These are phyloP conservation scores for Dendrolimus punctatus DNA, from an alignment of 1,140 invertebrate genomes.

Conservation along the genomic window DNA sequence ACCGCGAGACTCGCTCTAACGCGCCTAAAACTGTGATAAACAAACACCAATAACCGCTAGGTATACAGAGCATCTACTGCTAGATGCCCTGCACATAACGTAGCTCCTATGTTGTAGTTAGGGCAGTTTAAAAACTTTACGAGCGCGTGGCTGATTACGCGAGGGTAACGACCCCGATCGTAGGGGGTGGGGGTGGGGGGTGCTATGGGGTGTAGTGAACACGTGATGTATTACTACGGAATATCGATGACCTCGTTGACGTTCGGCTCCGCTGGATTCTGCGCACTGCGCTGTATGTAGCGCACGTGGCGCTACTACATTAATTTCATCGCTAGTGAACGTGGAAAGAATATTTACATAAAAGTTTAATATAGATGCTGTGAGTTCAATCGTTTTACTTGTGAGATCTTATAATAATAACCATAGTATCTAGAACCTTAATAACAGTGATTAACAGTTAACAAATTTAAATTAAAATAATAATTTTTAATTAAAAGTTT, in stretches of 20 bases:
- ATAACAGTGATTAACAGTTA: too few relatives aligned
- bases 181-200: conserved; percentile 3
- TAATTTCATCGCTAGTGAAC: too few relatives aligned
- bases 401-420: too few relatives aligned
- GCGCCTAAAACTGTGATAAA: conserved; percentile 51
- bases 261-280: conserved; percentile 28
- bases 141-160: conserved; percentile 6
- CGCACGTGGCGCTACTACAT: too few relatives aligned
- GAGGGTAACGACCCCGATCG: conserved; percentile 11
- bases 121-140: too few relatives aligned
- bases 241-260: conserved; percentile 5
- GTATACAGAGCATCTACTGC: conserved; percentile 9
- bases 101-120: conserved; percentile 3
- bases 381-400: too few relatives aligned
- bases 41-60: conserved; percentile 43
- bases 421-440: too few relatives aligned
- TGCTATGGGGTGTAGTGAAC: conserved; percentile 16
- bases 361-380: too few relatives aligned
- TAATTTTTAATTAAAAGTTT: too few relatives aligned
- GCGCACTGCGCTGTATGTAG: conserved; percentile 16
- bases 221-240: conserved; percentile 38
- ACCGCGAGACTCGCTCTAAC: conserved; percentile 30
- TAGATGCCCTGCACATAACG: neutral
- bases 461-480: too few relatives aligned
- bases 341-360: too few relatives aligned